Base-by-base conservation (phyloP, 2,888 invertebrate genomes). In the Synanthedon tipuliformis region DNA sequence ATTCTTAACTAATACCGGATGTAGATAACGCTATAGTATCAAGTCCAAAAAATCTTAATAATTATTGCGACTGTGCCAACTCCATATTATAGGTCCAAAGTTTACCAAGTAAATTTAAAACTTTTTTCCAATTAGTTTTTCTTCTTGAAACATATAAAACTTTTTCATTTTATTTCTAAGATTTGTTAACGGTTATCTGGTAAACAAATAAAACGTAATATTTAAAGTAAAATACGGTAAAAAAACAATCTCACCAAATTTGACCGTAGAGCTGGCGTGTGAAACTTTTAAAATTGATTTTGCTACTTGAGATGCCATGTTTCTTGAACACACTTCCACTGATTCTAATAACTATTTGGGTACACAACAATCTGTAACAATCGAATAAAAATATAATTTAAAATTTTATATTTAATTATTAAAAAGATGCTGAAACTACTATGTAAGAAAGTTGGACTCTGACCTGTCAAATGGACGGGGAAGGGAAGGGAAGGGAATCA, bases 381-480 rank as follows among this genome's bases (percentile, higher is more conserved):
- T 45, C 10, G 10, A 34, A 34, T 34, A 34, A 54, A 55, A 59
- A 48, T 40, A 7, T 34, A 53, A 55, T 34, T n/a, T 51, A 57
- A 57, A 63, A 63, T 62, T 61, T 60, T 52, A 64, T 62, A 66
- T 67, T 18, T 57, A 56, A 57, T 48, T 54, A 16, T 50, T 53
- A 48, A 59, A 34, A 16, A 10, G 10, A 34, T 23, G 23, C 68
- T 53, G 61, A 71, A 63, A 73, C 64, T 68, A 58, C 56, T 41
- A n/a, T n/a, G n/a, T n/a, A 65, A 60, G 62, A 78, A 82, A 79
- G 79, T 81, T 85, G 86, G 86, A 86, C 85, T 86, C 67, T 86
- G 85, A 86, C 82, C 85, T 77, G 65, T 65, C 66, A 66, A 60
- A 58, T 34, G 34, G 48, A 53, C 7, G 8, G 34, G 34, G 8